A percentile compares a stretch with the other conserved stretches of the same genome.
Evolutionary conservation across 2,113 vertebrate genomes (phyloP).

Genomic region (Balaeniceps rex): DNA sequence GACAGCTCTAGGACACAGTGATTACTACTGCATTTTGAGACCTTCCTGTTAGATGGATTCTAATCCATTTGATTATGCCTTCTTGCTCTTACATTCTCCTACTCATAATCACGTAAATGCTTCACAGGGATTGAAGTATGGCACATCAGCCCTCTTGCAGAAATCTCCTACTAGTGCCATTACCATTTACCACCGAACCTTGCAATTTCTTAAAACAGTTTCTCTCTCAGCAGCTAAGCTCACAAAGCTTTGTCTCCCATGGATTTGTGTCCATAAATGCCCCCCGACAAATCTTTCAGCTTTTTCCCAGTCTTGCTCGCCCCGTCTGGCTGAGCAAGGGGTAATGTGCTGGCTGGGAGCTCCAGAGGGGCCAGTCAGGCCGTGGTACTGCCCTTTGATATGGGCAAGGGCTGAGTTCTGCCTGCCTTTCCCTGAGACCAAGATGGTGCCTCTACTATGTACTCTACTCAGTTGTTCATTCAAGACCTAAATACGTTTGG

Average conservation of each 20-base stretch:
- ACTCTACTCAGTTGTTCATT: neutral
- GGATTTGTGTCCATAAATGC: neutral
- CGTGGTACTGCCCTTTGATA: neutral
- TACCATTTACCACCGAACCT: neutral
- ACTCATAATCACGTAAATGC: rapidly evolving
- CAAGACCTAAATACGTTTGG: neutral
- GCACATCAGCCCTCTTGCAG: neutral
- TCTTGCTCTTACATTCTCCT: neutral
- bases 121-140: neutral
- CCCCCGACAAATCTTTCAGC: neutral
- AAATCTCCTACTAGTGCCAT: neutral
- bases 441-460: rapidly evolving
- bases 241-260: neutral
- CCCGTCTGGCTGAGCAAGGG: neutral
- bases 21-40: neutral
- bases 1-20: neutral
- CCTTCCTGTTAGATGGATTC: neutral
- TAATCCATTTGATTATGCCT: neutral
- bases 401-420: neutral
- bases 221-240: neutral
- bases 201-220: neutral
- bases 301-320: neutral
- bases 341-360: neutral
- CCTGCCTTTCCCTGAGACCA: neutral
- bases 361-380: neutral